Conservation (phyloP, 1,140 invertebrate species). For the Acromyrmex echinatior region DNA sequence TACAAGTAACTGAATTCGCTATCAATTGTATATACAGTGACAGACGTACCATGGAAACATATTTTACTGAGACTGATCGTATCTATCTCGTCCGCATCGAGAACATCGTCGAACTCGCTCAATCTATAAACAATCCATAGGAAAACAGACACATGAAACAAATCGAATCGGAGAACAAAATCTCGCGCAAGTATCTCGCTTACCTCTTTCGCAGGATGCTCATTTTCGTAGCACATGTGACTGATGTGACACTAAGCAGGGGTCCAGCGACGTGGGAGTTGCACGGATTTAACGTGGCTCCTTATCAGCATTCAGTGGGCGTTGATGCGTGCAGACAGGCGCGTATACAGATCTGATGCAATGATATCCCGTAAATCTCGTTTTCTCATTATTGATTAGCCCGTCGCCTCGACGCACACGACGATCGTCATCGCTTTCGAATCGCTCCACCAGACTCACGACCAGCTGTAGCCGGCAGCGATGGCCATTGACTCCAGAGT, state of each 20-base stretch:
- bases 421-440: slow-evolving; percentile 37
- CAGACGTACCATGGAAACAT: slow-evolving; percentile 91
- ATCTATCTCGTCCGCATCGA: slow-evolving; percentile 90
- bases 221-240: slow-evolving; percentile 66
- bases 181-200: neutral
- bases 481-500: slow-evolving; percentile 2
- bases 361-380: slow-evolving; percentile 23
- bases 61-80: slow-evolving; percentile 89
- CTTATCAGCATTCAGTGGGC: slow-evolving; percentile 72
- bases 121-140: slow-evolving; percentile 87
- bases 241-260: slow-evolving; percentile 7
- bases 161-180: too few relatives aligned
- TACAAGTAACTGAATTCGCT: too few relatives aligned
- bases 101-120: slow-evolving; percentile 91
- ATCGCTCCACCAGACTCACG: neutral
- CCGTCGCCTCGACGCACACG: slow-evolving; percentile 35
- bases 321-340: neutral
- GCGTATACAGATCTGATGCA: slow-evolving; percentile 34
- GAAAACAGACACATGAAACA: neutral
- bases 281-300: neutral
- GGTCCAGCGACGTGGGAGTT: slow-evolving; percentile 20
- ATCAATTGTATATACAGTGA: slow-evolving; percentile 34
- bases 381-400: slow-evolving; percentile 67
- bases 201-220: slow-evolving; percentile 74
- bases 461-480: slow-evolving; percentile 10